Evolutionary conservation across 2,888 invertebrate species (phyloP).

Genomic region (Piscicola geometra): DNA sequence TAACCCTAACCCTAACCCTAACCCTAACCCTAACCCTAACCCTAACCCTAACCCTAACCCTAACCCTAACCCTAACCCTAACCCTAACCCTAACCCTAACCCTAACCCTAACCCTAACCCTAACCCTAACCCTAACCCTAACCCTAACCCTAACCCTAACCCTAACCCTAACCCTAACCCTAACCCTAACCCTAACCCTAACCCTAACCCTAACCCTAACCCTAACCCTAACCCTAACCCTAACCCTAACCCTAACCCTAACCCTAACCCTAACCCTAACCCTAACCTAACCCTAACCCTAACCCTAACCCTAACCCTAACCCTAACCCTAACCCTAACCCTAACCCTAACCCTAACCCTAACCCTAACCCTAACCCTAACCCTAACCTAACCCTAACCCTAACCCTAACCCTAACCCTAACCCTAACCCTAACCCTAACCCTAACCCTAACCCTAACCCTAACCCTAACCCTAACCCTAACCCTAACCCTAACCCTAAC

Average conservation of each 20-base stretch:
- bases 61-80: constrained; percentile 20
- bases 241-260: constrained; percentile 43
- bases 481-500: constrained; percentile 9
- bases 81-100: constrained; percentile 11
- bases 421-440: background rate
- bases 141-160: constrained; percentile 39
- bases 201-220: constrained; percentile 40
- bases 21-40: constrained; percentile 42
- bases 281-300: background rate
- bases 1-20: constrained; percentile 43
- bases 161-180: constrained; percentile 41
- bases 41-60: constrained; percentile 41
- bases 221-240: constrained; percentile 42
- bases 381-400: constrained; percentile 11
- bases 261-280: constrained; percentile 33
- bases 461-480: constrained; percentile 6
- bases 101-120: background rate
- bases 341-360: background rate
- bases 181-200: constrained; percentile 43
- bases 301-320: constrained; percentile 17
- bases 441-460: background rate
- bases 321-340: background rate
- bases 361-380: constrained; percentile 10
- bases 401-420: background rate
- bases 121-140: constrained; percentile 22